Percentiles rank a stretch among this genome's conserved stretches.
phyloP scores from a whole-genome alignment of 1,140 invertebrate genomes.

The Drosophila littoralis region DNA sequence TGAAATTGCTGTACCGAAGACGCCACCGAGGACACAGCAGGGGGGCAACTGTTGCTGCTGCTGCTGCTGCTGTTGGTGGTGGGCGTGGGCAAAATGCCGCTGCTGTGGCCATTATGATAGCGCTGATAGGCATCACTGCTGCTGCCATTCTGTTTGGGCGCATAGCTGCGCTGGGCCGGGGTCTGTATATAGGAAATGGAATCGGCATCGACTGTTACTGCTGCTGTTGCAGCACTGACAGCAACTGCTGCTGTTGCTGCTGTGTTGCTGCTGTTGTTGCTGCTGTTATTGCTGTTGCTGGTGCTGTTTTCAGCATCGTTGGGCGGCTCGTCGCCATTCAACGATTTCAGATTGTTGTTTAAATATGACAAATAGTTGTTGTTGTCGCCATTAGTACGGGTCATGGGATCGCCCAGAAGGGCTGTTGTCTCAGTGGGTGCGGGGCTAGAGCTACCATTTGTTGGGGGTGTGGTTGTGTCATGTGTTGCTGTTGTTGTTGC shows the following conservation, averaged over 20 bases:
- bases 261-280: slow-evolving; percentile 27
- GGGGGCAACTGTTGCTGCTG: slow-evolving; percentile 44
- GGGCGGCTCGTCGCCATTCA: slow-evolving; percentile 31
- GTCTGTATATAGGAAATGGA: slow-evolving; percentile 26
- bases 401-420: slow-evolving; percentile 24
- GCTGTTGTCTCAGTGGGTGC: slow-evolving; percentile 11
- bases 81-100: slow-evolving; percentile 84
- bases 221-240: slow-evolving; percentile 18
- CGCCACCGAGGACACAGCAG: slow-evolving; percentile 47
- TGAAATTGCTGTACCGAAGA: slow-evolving; percentile 56
- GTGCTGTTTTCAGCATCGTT: slow-evolving; percentile 37
- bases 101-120: slow-evolving; percentile 59
- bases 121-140: slow-evolving; percentile 40
- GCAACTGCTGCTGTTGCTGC: slow-evolving; percentile 9
- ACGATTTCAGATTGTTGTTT: slow-evolving; percentile 68
- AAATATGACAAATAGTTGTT: slow-evolving; percentile 74
- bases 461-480: slow-evolving; percentile 38
- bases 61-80: slow-evolving; percentile 47
- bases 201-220: slow-evolving; percentile 34
- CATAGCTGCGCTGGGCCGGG: slow-evolving; percentile 34
- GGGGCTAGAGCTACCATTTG: slow-evolving; percentile 47
- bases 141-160: slow-evolving; percentile 58
- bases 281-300: slow-evolving; percentile 27
- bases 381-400: slow-evolving; percentile 63
- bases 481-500: slow-evolving; percentile 17